Conservation (phyloP, 2,888 invertebrate genomes). For the Pristionchus arcanus region DNA sequence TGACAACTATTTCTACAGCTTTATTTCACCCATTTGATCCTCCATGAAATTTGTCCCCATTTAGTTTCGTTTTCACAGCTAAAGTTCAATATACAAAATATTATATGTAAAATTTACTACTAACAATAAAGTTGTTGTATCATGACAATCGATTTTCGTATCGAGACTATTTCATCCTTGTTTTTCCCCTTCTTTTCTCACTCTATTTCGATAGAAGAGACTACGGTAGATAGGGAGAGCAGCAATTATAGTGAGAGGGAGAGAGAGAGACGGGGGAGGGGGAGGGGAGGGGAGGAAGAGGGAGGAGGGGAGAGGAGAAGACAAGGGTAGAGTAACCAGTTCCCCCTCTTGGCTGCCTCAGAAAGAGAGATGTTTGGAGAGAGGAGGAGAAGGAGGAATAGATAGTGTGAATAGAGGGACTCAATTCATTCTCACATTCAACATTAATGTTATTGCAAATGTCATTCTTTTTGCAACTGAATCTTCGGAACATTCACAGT, state of each 20-base stretch:
- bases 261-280: background rate
- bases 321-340: slow-evolving; percentile 34
- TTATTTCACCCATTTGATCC: slow-evolving; percentile 31
- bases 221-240: slow-evolving; percentile 56
- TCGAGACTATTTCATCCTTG: slow-evolving; percentile 19
- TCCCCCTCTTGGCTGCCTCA: slow-evolving; percentile 76
- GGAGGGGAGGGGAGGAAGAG: background rate
- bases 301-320: slow-evolving; percentile 46
- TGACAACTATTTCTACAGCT: slow-evolving; percentile 18
- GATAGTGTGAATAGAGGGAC: slow-evolving; percentile 53
- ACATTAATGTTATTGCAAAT: background rate
- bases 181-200: slow-evolving; percentile 48
- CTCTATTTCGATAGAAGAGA: slow-evolving; percentile 56
- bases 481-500: background rate
- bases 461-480: background rate
- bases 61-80: background rate
- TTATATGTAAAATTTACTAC: slow-evolving; percentile 31
- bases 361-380: slow-evolving; percentile 74
- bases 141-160: slow-evolving; percentile 46
- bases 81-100: background rate
- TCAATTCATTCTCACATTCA: slow-evolving; percentile 9
- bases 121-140: slow-evolving; percentile 25
- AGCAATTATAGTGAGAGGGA: slow-evolving; percentile 30
- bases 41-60: slow-evolving; percentile 47
- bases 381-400: slow-evolving; percentile 29